phyloP scores from a whole-genome alignment of 2,888 invertebrate genomes.

The Gnatocerus cornutus region DNA sequence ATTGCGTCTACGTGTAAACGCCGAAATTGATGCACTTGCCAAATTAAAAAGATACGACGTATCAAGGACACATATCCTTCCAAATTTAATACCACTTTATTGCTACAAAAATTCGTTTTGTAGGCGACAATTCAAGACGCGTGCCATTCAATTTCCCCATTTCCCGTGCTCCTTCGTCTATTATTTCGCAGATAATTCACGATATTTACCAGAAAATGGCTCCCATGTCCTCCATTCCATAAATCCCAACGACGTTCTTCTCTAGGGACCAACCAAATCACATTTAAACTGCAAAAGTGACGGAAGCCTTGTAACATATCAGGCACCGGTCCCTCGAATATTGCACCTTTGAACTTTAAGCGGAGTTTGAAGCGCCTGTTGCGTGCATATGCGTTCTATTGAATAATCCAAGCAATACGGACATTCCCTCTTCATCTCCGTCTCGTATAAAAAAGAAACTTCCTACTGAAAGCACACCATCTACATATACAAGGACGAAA shows the following conservation, averaged over 20 bases:
- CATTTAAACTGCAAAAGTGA: slow-evolving; percentile 46
- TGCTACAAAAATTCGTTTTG: too few species aligned
- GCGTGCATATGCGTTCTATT: slow-evolving; percentile 48
- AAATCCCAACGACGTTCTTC: slow-evolving; percentile 38
- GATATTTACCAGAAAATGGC: slow-evolving; percentile 40
- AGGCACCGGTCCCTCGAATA: slow-evolving; percentile 32
- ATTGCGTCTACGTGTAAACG: slow-evolving; percentile 56
- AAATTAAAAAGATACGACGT: slow-evolving; percentile 57
- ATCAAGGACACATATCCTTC: too few species aligned
- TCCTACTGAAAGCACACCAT: slow-evolving; percentile 45
- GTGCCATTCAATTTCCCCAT: slow-evolving; percentile 26
- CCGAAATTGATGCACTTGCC: slow-evolving; percentile 53
- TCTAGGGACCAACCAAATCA: slow-evolving; percentile 39
- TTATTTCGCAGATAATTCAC: slow-evolving; percentile 38
- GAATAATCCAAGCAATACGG: slow-evolving; percentile 41
- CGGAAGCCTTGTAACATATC: slow-evolving; percentile 36
- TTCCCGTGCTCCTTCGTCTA: slow-evolving; percentile 9
- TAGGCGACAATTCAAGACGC: background rate
- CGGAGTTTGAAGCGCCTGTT: slow-evolving; percentile 43
- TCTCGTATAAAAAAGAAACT: slow-evolving; percentile 35
- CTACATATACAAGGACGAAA: slow-evolving; percentile 46
- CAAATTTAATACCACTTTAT: background rate
- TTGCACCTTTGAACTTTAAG: slow-evolving; percentile 45
- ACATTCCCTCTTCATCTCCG: slow-evolving; percentile 23
- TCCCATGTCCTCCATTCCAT: slow-evolving; percentile 32